Evolutionary conservation across 2,113 vertebrate species (phyloP).

Genomic region (Smithornis capensis): DNA sequence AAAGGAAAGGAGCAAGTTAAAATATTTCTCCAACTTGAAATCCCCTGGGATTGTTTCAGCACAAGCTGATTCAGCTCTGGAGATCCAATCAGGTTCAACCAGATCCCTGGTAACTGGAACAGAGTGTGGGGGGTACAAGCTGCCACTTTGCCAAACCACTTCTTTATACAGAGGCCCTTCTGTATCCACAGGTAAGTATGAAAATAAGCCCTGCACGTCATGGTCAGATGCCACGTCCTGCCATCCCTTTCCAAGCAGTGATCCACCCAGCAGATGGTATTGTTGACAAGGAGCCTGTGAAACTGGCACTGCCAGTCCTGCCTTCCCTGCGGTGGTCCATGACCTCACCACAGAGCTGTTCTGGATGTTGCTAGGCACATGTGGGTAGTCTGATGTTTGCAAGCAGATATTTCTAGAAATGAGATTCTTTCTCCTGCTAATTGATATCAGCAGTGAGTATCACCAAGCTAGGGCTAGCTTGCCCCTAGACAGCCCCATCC

Average conservation of each 20-base stretch:
- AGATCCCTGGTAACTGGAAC: background rate
- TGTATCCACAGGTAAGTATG: conserved; percentile 17
- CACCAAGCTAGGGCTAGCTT: background rate
- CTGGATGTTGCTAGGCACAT: conserved; percentile 41
- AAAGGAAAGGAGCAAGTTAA: background rate
- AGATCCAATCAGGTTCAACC: background rate
- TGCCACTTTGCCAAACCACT: background rate
- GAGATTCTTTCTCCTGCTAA: background rate
- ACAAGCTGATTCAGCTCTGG: background rate
- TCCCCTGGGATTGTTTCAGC: background rate
- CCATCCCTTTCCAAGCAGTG: conserved; percentile 40
- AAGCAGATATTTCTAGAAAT: background rate
- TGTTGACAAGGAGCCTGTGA: conserved; percentile 51
- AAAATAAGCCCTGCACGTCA: background rate
- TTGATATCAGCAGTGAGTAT: background rate
- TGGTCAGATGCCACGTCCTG: conserved; percentile 16
- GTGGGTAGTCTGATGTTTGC: conserved; percentile 21
- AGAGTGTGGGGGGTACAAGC: background rate
- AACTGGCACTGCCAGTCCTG: conserved; percentile 23
- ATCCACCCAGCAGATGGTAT: conserved; percentile 62
- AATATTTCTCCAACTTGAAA: background rate
- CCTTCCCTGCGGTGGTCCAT: background rate
- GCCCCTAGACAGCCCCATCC: background rate
- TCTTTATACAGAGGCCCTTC: background rate
- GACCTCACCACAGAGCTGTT: background rate